Evolutionary conservation across 2,888 invertebrate species (phyloP), one percentile per base, ranked within the genome.

Genomic region (Drosophila meridiana): DNA sequence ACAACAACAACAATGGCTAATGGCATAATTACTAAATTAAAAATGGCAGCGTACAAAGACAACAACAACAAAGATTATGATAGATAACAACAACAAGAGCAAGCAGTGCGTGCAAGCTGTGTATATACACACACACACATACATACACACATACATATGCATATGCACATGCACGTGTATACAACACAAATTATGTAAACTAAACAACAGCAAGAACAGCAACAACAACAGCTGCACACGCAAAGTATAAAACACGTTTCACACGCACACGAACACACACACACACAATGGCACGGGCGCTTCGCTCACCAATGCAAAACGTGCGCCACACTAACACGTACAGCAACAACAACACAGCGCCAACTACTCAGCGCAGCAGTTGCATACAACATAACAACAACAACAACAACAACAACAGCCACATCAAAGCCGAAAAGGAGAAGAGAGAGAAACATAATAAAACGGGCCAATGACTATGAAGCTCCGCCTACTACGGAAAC

Each of bases 401-500:
- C 69, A 40, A 14, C 40, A 53, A 30, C n/a, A n/a, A n/a, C 59
- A 62, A 9, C 65, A 69, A 38, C 56, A 71, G 38, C 56, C 68
- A 78, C 69, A 72, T 45, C 66, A 69, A 75, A 68, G 55, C 57
- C 65, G 73, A 86, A 87, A 84, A 91, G 87, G 86, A 90, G 90
- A 90, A 83, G 80, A 75, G 72, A 80, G 82, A 86, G 86, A 90
- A 88, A 81, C 82, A 89, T 87, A 88, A 89, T 83, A 83, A 84
- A 87, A 85, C 84, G 87, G 82, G 86, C 92, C 92, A 92, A 92
- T 92, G 89, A 87, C 83, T 90, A 86, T 83, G 83, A 89, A 91
- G 91, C 92, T 92, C 92, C 92, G 92, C 92, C 92, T 91, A 87
- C 89, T 87, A 78, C 81, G 78, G 62, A 83, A 88, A 83, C 86